phyloP scores from a whole-genome alignment of 2,888 invertebrate genomes.

The Epinotia bilunana region DNA sequence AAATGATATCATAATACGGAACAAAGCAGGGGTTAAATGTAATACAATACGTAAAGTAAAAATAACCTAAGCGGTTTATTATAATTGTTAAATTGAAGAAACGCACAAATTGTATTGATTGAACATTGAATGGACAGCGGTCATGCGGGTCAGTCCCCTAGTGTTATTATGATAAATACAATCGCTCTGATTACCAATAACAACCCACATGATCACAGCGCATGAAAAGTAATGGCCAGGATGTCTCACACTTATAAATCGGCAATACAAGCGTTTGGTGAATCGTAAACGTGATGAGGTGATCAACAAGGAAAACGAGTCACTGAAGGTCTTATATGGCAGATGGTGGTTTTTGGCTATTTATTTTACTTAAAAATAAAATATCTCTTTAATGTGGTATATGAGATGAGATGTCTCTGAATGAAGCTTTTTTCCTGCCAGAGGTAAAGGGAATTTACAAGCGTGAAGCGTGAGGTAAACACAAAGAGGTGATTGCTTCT shows the following conservation, averaged over 20 bases:
- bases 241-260: background rate
- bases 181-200: constrained; percentile 53
- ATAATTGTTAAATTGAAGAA: constrained; percentile 22
- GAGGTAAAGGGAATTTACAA: background rate
- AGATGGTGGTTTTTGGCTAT: background rate
- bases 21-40: background rate
- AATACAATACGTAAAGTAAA: background rate
- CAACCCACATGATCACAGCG: constrained; percentile 47
- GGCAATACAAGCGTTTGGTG: background rate
- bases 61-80: constrained; percentile 3
- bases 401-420: background rate
- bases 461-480: too few relatives aligned
- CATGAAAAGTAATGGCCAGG: background rate
- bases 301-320: background rate
- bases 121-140: constrained; percentile 22
- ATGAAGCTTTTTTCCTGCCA: background rate
- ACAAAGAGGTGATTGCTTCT: too few relatives aligned
- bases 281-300: background rate
- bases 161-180: constrained; percentile 46
- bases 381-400: too few relatives aligned
- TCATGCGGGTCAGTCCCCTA: constrained; percentile 49
- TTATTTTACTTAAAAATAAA: background rate
- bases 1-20: background rate
- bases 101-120: constrained; percentile 23
- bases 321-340: background rate